phyloP scores from a whole-genome alignment of 2,888 invertebrate genomes.

The Hedychridium roseum region DNA sequence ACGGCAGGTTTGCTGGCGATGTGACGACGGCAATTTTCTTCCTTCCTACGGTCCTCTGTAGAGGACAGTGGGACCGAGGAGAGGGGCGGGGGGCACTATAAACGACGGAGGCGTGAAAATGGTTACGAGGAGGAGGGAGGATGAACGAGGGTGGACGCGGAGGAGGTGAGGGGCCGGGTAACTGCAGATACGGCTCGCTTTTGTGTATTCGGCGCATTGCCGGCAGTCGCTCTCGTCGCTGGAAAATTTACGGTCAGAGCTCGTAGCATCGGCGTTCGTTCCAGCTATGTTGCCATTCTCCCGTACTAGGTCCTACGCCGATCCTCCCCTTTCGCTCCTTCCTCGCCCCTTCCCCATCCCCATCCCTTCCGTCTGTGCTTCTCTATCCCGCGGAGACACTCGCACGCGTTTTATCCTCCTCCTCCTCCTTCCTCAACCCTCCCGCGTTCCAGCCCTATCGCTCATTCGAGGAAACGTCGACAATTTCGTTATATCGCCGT shows the following conservation, averaged over 20 bases:
- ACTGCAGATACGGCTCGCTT: constrained; percentile 18
- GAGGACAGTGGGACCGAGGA: constrained; percentile 29
- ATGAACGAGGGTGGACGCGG: background rate
- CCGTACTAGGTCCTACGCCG: background rate
- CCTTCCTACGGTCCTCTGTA: constrained; percentile 11
- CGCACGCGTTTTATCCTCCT: background rate
- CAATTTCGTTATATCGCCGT: constrained; percentile 42
- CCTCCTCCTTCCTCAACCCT: constrained; percentile 6
- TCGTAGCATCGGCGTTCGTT: constrained; percentile 27
- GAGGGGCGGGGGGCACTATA: constrained; percentile 35
- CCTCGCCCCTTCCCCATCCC: too few species aligned
- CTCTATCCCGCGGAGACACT: constrained; percentile 3
- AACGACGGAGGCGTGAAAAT: constrained; percentile 48
- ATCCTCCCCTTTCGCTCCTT: constrained; percentile 9
- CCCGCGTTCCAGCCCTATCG: background rate
- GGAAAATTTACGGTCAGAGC: constrained; percentile 45
- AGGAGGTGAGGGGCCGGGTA: constrained; percentile 16
- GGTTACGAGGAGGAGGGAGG: constrained; percentile 36
- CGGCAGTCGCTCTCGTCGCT: constrained; percentile 32
- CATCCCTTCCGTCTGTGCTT: constrained; percentile 1
- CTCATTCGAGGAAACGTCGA: constrained; percentile 13
- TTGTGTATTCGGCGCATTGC: constrained; percentile 34
- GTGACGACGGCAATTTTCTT: constrained; percentile 29
- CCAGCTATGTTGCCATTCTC: background rate
- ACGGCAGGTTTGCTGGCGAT: background rate